Evolutionary conservation across 2,113 vertebrate genomes (phyloP), one percentile per base, ranked within the genome.

Genomic region (Oncorhynchus gorbuscha): DNA sequence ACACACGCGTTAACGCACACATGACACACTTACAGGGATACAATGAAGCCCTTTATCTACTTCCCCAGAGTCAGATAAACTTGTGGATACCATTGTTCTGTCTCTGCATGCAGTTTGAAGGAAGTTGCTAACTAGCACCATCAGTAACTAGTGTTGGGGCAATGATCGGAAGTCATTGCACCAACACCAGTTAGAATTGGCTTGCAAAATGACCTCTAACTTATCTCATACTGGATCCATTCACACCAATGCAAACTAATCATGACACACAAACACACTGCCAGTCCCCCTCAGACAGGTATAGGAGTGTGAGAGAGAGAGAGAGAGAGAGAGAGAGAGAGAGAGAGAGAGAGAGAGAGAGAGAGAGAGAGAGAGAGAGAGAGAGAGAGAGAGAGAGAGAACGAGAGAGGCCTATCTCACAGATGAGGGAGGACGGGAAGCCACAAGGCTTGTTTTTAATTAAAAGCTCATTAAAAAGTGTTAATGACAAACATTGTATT

Each of bases 401-500:
- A 4, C 2, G 14, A 68, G 66, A 35, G 71, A 62, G 45, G 4
- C 4, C 22, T n/a, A 14, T 26, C 48, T 78, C 75, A 65, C 74
- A 81, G 73, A 65, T 71, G 81, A 77, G 26, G 73, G 82, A 86
- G 69, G 75, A 81, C 75, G 67, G 79, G 45, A 80, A 86, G 83
- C 88, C 84, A 73, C 62, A 55, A 61, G 75, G 76, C 81, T 84
- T 83, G 67, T 79, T 86, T 90, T 84, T 90, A 90, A 90, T 92
- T 87, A 76, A 72, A 83, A 35, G 76, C 72, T 82, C 87, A 91
- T 91, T 89, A 90, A 89, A 90, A 87, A 79, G 85, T 85, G 88
- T 86, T 91, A 88, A 91, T 88, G 88, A 84, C 81, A 83, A 80
- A 86, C 88, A 81, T 75, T 84, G 82, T 87, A 82, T 77, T 83